Evolutionary conservation across 2,797 vertebrate genomes (phyloP).

Genomic region (Benthosema pterotum): DNA sequence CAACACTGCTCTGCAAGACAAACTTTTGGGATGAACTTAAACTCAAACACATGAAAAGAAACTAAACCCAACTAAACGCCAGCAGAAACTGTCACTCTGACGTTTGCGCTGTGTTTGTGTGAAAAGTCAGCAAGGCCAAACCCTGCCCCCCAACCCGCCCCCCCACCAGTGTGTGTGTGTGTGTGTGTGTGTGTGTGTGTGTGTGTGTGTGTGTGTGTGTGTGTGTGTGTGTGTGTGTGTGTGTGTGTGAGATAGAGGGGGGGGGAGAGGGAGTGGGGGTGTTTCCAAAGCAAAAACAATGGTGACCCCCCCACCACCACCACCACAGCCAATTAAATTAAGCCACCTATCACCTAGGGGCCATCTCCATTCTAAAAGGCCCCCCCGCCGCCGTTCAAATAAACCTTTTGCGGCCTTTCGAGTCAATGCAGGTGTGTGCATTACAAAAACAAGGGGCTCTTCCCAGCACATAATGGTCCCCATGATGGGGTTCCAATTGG

Average conservation of each 20-base stretch:
- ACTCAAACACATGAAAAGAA: not conserved
- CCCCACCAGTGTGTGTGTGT: too few species aligned
- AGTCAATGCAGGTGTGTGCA: slow-evolving; percentile 18
- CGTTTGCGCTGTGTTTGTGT: too few species aligned
- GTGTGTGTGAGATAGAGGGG: too few species aligned
- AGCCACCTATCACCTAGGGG: slow-evolving; percentile 7
- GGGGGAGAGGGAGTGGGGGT: too few species aligned
- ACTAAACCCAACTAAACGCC: not conserved
- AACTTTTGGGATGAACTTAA: too few species aligned
- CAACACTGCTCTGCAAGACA: too few species aligned
- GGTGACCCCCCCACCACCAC: slow-evolving; percentile 2
- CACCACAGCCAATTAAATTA: slow-evolving; percentile 18
- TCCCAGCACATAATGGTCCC: not conserved
- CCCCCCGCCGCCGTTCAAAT: slow-evolving; percentile 2
- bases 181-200: too few species aligned
- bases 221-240: too few species aligned
- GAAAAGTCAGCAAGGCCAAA: too few species aligned
- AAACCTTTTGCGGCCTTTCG: not conserved
- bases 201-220: too few species aligned
- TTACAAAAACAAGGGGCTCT: slow-evolving; percentile 12
- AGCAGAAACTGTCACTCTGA: too few species aligned
- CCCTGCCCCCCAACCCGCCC: not conserved
- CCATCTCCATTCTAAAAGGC: slow-evolving; percentile 4
- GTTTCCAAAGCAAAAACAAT: slow-evolving; percentile 9
- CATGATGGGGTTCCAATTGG: not conserved